These are phyloP conservation scores for Argyresthia goedartella DNA, from an alignment of 2,888 invertebrate genomes.

Conservation along the genomic window DNA sequence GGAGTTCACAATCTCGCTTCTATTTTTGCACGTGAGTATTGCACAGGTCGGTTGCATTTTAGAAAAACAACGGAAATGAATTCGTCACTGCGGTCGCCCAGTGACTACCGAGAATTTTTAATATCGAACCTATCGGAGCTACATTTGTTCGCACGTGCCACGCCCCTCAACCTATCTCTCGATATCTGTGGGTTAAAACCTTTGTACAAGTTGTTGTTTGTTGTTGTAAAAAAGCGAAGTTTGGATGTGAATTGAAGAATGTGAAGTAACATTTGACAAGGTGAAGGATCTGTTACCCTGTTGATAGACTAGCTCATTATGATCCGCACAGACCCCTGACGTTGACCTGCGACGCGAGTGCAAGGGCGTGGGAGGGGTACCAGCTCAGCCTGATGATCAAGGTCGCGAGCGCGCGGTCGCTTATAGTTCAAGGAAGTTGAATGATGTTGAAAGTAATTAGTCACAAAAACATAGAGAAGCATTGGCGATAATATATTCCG, in stretches of 20 bases:
- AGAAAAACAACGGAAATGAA: too few relatives aligned
- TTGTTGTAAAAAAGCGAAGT: neutral
- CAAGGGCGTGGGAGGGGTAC: conserved; percentile 10
- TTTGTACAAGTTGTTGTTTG: too few relatives aligned
- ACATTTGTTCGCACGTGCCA: too few relatives aligned
- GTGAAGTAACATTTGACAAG: neutral
- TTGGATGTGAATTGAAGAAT: neutral
- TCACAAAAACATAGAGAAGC: conserved; percentile 13
- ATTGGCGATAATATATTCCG: conserved; percentile 10
- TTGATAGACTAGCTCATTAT: neutral
- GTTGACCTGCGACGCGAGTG: conserved; percentile 10
- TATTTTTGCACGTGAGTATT: too few relatives aligned
- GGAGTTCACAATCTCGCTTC: too few relatives aligned
- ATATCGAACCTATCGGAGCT: too few relatives aligned
- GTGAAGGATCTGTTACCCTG: neutral
- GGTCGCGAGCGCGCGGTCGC: conserved; percentile 10
- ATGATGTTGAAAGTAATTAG: conserved; percentile 8
- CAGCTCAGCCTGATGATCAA: conserved; percentile 9
- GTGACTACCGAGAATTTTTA: too few relatives aligned
- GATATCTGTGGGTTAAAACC: too few relatives aligned
- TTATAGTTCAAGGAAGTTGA: too few relatives aligned
- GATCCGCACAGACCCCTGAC: neutral
- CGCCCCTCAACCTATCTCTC: too few relatives aligned
- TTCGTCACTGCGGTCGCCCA: too few relatives aligned
- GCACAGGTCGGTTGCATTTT: too few relatives aligned